These are phyloP conservation scores for Catostomus latipinnis DNA, from an alignment of 2,797 vertebrate species.

Conservation along the genomic window DNA sequence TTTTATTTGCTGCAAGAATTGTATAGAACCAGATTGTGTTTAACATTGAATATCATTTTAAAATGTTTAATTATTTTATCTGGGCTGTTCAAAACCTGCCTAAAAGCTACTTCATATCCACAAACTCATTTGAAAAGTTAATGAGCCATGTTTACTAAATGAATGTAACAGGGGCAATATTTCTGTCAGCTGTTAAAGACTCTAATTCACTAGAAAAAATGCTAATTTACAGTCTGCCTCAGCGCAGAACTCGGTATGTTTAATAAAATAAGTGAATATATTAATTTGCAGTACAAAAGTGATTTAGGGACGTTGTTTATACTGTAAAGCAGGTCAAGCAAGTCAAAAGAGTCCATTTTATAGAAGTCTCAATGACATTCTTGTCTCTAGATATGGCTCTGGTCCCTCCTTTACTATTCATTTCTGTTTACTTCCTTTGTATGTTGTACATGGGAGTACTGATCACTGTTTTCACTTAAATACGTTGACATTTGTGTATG, in stretches of 20 bases:
- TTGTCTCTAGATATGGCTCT: too few relatives aligned
- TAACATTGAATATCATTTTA: not conserved
- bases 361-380: too few relatives aligned
- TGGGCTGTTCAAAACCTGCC: not conserved
- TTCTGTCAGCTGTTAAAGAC: conserved; percentile 18
- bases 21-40: not conserved
- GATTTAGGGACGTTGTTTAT: conserved; percentile 29
- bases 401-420: too few relatives aligned
- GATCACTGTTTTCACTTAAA: conserved; percentile 6
- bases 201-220: not conserved
- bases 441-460: too few relatives aligned
- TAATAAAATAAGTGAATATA: not conserved
- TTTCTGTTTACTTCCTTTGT: too few relatives aligned
- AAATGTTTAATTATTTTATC: conserved; percentile 6
- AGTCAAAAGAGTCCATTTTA: too few relatives aligned
- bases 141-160: conserved; percentile 28
- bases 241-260: not conserved
- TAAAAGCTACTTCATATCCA: not conserved
- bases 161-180: not conserved
- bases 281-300: conserved; percentile 29
- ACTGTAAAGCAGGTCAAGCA: conserved; percentile 27
- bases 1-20: not conserved
- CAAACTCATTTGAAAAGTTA: conserved; percentile 18
- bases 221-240: not conserved
- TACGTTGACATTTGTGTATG: conserved; percentile 23